These are phyloP conservation scores for Macrobrachium nipponense DNA, from an alignment of 1,140 invertebrate species.

Conservation along the genomic window DNA sequence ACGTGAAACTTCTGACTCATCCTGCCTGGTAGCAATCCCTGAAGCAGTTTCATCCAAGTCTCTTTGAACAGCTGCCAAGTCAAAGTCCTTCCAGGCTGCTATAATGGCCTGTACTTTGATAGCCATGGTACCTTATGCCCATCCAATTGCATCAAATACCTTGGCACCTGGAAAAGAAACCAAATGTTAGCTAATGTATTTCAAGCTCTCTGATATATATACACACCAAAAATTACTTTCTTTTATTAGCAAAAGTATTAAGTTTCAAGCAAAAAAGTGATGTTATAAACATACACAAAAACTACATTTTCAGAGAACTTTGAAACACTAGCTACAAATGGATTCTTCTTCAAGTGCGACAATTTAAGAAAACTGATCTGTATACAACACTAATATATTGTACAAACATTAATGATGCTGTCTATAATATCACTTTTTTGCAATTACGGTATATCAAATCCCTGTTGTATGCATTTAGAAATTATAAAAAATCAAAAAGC, in stretches of 20 bases:
- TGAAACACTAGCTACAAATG: slow-evolving; percentile 49
- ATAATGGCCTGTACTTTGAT: slow-evolving; percentile 62
- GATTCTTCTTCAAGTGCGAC: slow-evolving; percentile 9
- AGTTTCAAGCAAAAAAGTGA: slow-evolving; percentile 44
- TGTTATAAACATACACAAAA: slow-evolving; percentile 22
- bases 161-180: slow-evolving; percentile 38
- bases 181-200: slow-evolving; percentile 56
- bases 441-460: not conserved
- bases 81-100: slow-evolving; percentile 58
- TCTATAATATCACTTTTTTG: slow-evolving; percentile 48
- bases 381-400: not conserved
- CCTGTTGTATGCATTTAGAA: no score
- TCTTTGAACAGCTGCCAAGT: slow-evolving; percentile 67
- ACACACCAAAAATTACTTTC: slow-evolving; percentile 9
- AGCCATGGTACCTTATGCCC: slow-evolving; percentile 51
- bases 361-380: not conserved
- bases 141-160: slow-evolving; percentile 28
- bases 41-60: slow-evolving; percentile 72
- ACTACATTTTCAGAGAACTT: slow-evolving; percentile 51
- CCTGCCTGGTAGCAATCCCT: slow-evolving; percentile 72
- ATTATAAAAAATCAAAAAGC: no score
- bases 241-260: not conserved
- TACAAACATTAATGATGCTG: not conserved
- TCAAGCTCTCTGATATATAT: slow-evolving; percentile 51
- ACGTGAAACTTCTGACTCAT: slow-evolving; percentile 72